These are phyloP conservation scores for Hypselothyrea guttata DNA, from an alignment of 2,888 invertebrate species.

Conservation along the genomic window DNA sequence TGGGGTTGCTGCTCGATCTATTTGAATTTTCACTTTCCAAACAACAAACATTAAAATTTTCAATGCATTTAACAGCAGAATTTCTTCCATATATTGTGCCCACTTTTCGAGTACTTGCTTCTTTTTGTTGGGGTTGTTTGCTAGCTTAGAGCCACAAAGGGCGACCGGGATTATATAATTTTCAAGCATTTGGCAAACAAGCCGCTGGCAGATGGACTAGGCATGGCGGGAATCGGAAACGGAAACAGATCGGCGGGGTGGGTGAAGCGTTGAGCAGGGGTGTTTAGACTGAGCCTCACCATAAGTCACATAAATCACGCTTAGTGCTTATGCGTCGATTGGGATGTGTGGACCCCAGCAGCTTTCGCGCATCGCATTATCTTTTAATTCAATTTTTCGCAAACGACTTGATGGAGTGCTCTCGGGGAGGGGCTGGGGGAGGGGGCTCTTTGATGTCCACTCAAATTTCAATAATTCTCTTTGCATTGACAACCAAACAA, in stretches of 20 bases:
- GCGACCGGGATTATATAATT: constrained; percentile 62
- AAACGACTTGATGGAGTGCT: constrained; percentile 38
- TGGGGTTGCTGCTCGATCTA: background rate
- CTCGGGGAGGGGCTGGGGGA: background rate
- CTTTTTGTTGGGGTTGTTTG: constrained; percentile 34
- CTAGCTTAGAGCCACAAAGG: constrained; percentile 25
- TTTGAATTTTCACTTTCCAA: constrained; percentile 33
- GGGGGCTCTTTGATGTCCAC: constrained; percentile 71
- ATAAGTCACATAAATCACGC: constrained; percentile 77
- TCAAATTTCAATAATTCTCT: constrained; percentile 75
- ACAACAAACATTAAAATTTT: constrained; percentile 29
- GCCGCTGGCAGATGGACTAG: constrained; percentile 36
- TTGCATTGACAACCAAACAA: constrained; percentile 62
- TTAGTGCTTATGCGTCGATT: constrained; percentile 46
- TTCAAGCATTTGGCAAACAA: constrained; percentile 67
- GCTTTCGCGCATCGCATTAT: constrained; percentile 57
- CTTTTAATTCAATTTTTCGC: constrained; percentile 74
- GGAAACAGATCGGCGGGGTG: background rate
- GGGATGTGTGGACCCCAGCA: constrained; percentile 17
- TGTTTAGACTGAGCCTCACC: constrained; percentile 25
- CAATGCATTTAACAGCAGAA: constrained; percentile 59
- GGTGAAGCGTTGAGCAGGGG: background rate
- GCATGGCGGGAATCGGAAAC: background rate
- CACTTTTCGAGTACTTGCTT: constrained; percentile 22
- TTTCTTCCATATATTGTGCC: constrained; percentile 46